Base-by-base conservation (phyloP, 1,140 invertebrate genomes). In the Melanaphis sacchari region DNA sequence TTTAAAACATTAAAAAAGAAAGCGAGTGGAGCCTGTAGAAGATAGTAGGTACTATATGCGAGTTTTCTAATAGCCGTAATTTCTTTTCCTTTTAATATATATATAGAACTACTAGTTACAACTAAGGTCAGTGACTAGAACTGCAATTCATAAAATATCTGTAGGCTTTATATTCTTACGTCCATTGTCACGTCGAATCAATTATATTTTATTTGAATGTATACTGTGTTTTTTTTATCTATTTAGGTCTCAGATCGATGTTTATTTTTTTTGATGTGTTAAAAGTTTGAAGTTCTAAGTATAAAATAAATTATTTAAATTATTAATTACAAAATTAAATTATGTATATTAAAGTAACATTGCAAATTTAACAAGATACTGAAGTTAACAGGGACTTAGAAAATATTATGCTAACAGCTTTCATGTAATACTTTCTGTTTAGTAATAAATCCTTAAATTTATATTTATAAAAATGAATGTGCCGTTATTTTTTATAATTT, bases 1-100 rank as follows among this genome's bases (percentile, higher is more conserved):
- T 82, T 82, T 0, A 82, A 82, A 40, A 76, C 31, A n/a, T 76
- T 76, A 6, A 82, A 87, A 87, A 87, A 87, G 84, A 87, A 87
- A 87, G 31, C 43, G 31, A 66, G 11, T 66, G 31, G 59, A 66
- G 59, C 15, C n/a, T 76, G 59, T 76, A 54, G 54, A 26, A 54
- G 54, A 9, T 46, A 40, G 7, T 87, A 21, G 41, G 26, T 43
- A 43, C 43, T 87, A 46, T 87, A 46, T n/a, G 15, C 31, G 15
- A 43, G 85, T 46, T 87, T 87, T 87, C 41, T 87, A 87, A 46
- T 43, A 31, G 43, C 15, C 43, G n/a, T 24, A 40, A 84, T 87
- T 87, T 87, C 85, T 87, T 87, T 87, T 46, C 43, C 85, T 46
- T 87, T 46, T 43, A 46, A 4, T 15, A 15, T 59, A 52, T 31